Evolutionary conservation across 2,888 invertebrate species (phyloP).

Genomic region (Luffia ferchaultella): DNA sequence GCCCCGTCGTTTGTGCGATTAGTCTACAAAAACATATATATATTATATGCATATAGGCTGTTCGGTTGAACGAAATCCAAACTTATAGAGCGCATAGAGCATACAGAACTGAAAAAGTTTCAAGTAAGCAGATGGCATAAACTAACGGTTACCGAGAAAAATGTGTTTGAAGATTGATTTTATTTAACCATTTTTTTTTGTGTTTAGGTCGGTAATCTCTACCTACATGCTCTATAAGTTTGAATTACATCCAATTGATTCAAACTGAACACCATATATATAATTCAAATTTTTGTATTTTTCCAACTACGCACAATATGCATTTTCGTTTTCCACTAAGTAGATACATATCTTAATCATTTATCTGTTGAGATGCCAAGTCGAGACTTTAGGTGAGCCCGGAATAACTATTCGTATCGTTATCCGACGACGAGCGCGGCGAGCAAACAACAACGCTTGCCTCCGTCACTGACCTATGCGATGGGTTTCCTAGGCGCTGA

Average conservation of each 20-base stretch:
- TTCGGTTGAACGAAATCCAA: not conserved
- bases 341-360: not conserved
- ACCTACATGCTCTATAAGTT: not conserved
- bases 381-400: not conserved
- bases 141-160: not conserved
- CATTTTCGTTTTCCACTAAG: not conserved
- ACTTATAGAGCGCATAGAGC: not conserved
- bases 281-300: not conserved
- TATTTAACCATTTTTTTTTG: not conserved
- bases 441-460: not conserved
- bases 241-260: too few species aligned
- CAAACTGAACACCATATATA: too few species aligned
- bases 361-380: not conserved
- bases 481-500: constrained; percentile 29
- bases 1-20: not conserved
- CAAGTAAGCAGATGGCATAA: not conserved
- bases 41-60: too few species aligned
- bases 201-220: not conserved
- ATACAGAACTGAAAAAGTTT: not conserved
- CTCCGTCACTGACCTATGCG: constrained; percentile 17
- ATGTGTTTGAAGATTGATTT: not conserved
- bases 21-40: not conserved
- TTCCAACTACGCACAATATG: not conserved
- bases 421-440: too few species aligned
- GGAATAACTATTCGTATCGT: not conserved